These are phyloP conservation scores for Caenorhabditis auriculariae DNA, from an alignment of 2,888 invertebrate species.

Conservation along the genomic window DNA sequence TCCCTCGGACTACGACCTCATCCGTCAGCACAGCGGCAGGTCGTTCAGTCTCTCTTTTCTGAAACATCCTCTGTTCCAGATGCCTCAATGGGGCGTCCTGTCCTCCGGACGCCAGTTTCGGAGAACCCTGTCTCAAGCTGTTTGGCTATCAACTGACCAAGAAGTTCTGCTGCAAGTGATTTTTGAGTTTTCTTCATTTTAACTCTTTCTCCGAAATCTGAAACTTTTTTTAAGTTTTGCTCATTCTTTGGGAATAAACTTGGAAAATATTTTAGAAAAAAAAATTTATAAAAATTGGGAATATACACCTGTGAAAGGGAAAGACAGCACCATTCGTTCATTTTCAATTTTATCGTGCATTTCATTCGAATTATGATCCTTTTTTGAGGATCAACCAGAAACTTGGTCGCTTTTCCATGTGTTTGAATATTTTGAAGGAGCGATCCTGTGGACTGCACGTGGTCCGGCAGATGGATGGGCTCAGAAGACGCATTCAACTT, in stretches of 20 bases:
- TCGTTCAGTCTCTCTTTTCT: background rate
- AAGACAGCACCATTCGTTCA: too few species aligned
- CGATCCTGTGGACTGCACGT: conserved; percentile 37
- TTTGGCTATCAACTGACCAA: conserved; percentile 40
- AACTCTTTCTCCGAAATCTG: background rate
- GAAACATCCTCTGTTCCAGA: too few species aligned
- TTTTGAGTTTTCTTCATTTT: background rate
- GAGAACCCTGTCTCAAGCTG: conserved; percentile 35
- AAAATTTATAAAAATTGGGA: too few species aligned
- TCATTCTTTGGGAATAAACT: too few species aligned
- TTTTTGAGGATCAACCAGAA: too few species aligned
- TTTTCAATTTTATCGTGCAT: too few species aligned
- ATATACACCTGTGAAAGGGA: too few species aligned
- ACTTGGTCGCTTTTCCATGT: too few species aligned
- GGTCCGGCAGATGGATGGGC: conserved; percentile 44
- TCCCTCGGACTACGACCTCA: conserved; percentile 38
- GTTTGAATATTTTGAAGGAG: too few species aligned
- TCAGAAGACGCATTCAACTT: conserved; percentile 41
- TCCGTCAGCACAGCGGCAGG: conserved; percentile 31
- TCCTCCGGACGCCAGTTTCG: conserved; percentile 38
- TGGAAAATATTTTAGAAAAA: too few species aligned
- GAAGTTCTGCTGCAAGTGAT: conserved; percentile 45
- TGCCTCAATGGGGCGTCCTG: conserved; percentile 35
- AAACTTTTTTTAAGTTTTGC: background rate
- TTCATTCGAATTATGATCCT: too few species aligned